These are phyloP conservation scores for Branchipolynoe longqiensis DNA, from an alignment of 2,888 invertebrate species.

Conservation along the genomic window DNA sequence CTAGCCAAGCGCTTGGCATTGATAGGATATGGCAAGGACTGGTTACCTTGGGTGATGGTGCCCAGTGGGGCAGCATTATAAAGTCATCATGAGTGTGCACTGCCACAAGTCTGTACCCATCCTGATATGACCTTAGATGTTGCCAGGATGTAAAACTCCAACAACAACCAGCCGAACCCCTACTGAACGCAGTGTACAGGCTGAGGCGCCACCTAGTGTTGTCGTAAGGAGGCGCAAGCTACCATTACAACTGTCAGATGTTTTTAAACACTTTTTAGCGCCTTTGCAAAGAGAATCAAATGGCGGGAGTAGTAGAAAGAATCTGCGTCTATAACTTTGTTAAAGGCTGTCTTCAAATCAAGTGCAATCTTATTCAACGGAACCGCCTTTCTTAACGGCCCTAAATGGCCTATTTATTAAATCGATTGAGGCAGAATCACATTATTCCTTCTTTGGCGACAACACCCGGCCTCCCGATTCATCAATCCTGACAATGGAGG, in stretches of 20 bases:
- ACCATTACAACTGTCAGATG: constrained; percentile 32
- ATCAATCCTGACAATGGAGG: constrained; percentile 2
- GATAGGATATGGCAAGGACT: too few species aligned
- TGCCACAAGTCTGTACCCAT: too few species aligned
- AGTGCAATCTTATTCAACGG: constrained; percentile 44
- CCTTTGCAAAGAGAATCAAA: constrained; percentile 15
- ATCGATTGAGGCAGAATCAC: constrained; percentile 41
- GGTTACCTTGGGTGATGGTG: too few species aligned
- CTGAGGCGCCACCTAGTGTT: not conserved
- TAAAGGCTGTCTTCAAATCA: constrained; percentile 48
- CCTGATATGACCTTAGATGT: too few species aligned
- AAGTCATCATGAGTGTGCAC: too few species aligned
- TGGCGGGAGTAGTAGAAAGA: not conserved
- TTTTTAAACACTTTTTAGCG: too few species aligned
- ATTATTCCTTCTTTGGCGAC: constrained; percentile 41
- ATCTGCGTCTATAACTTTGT: not conserved
- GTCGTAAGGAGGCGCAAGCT: not conserved
- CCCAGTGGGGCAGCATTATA: too few species aligned
- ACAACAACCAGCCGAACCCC: too few species aligned
- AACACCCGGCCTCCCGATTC: constrained; percentile 16
- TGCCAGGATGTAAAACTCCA: too few species aligned
- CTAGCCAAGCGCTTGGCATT: too few species aligned
- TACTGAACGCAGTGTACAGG: too few species aligned
- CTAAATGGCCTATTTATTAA: constrained; percentile 51
- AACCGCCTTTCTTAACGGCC: constrained; percentile 22